These are phyloP conservation scores for Lateolabrax maculatus DNA, from an alignment of 2,797 vertebrate genomes.

Conservation along the genomic window DNA sequence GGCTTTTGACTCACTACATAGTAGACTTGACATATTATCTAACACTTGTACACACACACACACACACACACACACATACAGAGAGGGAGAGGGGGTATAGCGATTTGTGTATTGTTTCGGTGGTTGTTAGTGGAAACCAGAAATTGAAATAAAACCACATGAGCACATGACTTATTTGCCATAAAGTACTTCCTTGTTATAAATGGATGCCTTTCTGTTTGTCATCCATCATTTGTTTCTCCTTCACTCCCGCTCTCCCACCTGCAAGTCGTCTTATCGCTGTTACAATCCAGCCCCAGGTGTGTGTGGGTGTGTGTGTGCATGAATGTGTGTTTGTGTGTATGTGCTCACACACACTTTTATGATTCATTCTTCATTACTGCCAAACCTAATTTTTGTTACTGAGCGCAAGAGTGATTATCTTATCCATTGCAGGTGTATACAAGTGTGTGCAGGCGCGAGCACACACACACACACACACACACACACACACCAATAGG, in stretches of 20 bases:
- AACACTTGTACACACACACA: conserved; percentile 37
- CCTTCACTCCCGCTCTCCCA: conserved; percentile 40
- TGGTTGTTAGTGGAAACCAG: conserved; percentile 71
- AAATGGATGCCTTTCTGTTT: conserved; percentile 61
- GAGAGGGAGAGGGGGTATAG: background rate
- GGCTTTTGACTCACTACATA: conserved; percentile 36
- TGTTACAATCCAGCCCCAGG: conserved; percentile 50
- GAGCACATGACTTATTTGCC: conserved; percentile 54
- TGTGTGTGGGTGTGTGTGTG: conserved; percentile 35
- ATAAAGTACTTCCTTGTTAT: conserved; percentile 58
- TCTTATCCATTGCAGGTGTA: conserved; percentile 52
- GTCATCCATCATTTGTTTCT: conserved; percentile 65
- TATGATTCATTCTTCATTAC: conserved; percentile 68
- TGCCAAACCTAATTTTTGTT: conserved; percentile 66
- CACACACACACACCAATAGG: background rate
- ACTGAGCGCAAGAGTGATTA: conserved; percentile 48
- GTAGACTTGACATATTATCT: conserved; percentile 35
- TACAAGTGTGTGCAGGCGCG: conserved; percentile 17
- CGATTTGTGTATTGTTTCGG: conserved; percentile 68
- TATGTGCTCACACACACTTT: conserved; percentile 29
- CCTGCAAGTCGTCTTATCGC: conserved; percentile 63
- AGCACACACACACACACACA: background rate
- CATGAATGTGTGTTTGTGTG: conserved; percentile 3
- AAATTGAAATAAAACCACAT: conserved; percentile 61
- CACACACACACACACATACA: conserved; percentile 14